These are phyloP conservation scores for Garrulus glandarius DNA, from an alignment of 2,797 vertebrate genomes.

Conservation along the genomic window DNA sequence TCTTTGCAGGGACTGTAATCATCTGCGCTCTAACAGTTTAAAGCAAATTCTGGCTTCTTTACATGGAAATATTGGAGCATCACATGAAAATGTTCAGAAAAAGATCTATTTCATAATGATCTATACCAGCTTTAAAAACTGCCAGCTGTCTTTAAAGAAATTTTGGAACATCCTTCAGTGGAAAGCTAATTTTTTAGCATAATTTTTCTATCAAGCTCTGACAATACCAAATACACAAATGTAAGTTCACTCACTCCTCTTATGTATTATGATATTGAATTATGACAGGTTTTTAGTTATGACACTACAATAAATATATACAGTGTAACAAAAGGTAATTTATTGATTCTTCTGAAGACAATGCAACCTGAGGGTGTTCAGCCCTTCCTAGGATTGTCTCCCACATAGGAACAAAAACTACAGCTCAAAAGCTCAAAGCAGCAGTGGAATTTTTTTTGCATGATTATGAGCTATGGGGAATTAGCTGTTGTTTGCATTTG, in stretches of 20 bases:
- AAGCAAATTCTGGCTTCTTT: background rate
- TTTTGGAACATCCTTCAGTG: background rate
- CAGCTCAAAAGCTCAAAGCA: background rate
- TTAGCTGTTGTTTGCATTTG: background rate
- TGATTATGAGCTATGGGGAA: background rate
- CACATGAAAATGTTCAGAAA: background rate
- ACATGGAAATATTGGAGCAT: background rate
- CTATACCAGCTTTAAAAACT: background rate
- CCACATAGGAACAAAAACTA: background rate
- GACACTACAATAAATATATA: background rate
- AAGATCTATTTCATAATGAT: background rate
- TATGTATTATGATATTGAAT: background rate
- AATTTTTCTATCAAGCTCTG: background rate
- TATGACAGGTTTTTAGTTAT: background rate
- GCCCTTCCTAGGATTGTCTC: background rate
- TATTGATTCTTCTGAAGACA: background rate
- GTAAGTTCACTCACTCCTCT: background rate
- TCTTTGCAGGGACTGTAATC: background rate
- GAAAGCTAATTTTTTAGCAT: background rate
- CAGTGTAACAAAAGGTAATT: background rate
- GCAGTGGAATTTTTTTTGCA: background rate
- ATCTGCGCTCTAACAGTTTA: background rate
- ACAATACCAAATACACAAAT: background rate
- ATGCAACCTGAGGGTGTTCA: background rate
- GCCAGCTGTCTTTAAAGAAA: background rate